Conservation (phyloP, 2,888 invertebrate species). For the Marasmarcha lunaedactyla region DNA sequence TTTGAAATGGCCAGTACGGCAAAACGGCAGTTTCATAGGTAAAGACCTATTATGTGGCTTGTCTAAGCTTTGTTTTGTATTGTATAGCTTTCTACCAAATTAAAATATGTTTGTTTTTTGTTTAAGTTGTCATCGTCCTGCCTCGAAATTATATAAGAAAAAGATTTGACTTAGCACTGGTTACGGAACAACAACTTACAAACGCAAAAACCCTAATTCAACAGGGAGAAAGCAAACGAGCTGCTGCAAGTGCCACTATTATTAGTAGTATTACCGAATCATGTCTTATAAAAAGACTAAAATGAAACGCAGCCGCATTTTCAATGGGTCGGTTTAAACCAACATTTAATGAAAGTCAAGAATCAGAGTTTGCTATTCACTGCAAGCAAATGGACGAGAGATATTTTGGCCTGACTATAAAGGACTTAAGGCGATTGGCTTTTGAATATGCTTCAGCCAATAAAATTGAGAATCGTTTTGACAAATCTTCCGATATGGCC, state of each 20-base stretch:
- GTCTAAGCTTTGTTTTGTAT: too few species aligned
- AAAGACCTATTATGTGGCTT: too few species aligned
- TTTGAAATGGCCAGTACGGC: too few species aligned
- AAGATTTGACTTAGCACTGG: not conserved
- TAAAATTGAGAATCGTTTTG: constrained; percentile 7
- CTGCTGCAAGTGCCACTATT: constrained; percentile 3
- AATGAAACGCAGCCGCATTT: not conserved
- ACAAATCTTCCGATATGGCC: constrained; percentile 5
- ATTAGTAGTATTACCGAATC: constrained; percentile 1
- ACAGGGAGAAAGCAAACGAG: constrained; percentile 3
- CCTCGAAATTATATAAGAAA: not conserved
- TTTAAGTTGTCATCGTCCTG: not conserved
- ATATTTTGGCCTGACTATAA: constrained; percentile 6
- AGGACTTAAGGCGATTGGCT: constrained; percentile 5
- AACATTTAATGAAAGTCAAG: constrained; percentile 1
- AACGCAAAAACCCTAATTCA: constrained; percentile 2
- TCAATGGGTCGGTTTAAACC: constrained; percentile 3
- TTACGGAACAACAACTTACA: not conserved
- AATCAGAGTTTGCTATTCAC: not conserved
- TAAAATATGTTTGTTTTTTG: too few species aligned
- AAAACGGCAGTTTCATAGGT: too few species aligned
- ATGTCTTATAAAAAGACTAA: constrained; percentile 4
- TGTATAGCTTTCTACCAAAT: too few species aligned
- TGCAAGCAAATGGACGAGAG: not conserved
- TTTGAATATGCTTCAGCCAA: constrained; percentile 6